Evolutionary conservation across 2,888 invertebrate genomes (phyloP), one percentile per base, ranked within the genome.

Genomic region (Morpho deidamia): DNA sequence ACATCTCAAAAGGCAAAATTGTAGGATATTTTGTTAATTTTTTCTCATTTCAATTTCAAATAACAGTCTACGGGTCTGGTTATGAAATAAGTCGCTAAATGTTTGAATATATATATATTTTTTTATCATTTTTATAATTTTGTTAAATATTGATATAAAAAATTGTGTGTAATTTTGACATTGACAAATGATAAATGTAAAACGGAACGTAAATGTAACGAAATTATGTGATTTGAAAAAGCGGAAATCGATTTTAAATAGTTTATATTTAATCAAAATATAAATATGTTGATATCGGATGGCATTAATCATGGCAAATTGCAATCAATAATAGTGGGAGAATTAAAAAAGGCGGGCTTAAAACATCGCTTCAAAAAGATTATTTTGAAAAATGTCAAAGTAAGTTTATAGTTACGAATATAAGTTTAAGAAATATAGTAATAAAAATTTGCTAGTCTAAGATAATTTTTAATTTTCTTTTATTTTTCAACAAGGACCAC

Each of bases 291-390:
- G 64, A 81, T 90, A 76, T 88, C 87, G 56, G 89, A 90, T 67
- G 85, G 89, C 55, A 83, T 88, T 60, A 90, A 90, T 73, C 84
- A 86, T 62, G 77, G 81, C 34, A 87, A 90, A 76, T 70, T 90
- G 56, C 90, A 90, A 69, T 80, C 82, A 57, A 88, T 93, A 62
- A 91, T 95, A 51, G 85, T 93, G 11, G 91, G 91, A 58, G 93
- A 95, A 78, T 81, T 95, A 45, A 92, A 93, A 68, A 91, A 91
- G 70, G 91, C 93, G 48, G 95, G 95, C 40, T 90, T 95, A 63
- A 95, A 95, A 75, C 93, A 92, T 73, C 90, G 94, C 49, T 79
- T 92, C 44, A 95, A 94, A 71, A 94, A 94, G 72, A 84, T 83
- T 51, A 92, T 92, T 75, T 71, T 86, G 62, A 90, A 91, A 86